Evolutionary conservation across 1,140 invertebrate species (phyloP), one percentile per base, ranked within the genome.

Genomic region (Bursaphelenchus mucronatus): DNA sequence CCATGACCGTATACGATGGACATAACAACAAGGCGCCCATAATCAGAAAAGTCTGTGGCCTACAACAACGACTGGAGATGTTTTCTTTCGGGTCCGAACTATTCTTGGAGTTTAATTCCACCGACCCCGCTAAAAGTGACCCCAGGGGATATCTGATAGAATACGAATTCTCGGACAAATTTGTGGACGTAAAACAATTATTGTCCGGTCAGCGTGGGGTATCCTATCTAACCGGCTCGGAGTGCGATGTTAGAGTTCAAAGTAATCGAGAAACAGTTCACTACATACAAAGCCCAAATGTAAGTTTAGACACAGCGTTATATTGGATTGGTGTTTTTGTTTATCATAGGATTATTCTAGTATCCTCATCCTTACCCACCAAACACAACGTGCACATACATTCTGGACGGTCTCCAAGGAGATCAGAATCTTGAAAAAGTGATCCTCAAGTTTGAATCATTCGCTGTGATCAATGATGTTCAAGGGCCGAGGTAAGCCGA

Each of bases 21-120:
- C 85, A 87, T 58, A 87, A 90, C 77, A 89, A 89, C 82, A 86
- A 87, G 52, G 88, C 88, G 71, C 89, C 91, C 44, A 87, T 92
- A 74, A 95, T 98, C 80, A 91, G 92, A 74, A 95, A 91, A 62
- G 96, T 97, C 83, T 99, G 95, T 84, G 94, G 94, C 68, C 75
- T 81, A 47, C 93, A 96, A 84, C 92, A 95, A 84, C 70, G 66
- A 39, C 59, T 79, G 58, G 77, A 80, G 58, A 55, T 81, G 19
- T 80, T 76, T 58, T 81, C 79, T 11, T 69, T 76, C 43, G 66
- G 69, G 2, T 50, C 63, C n/a, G 51, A 66, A 13, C 50, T 80
- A 45, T 59, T 80, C 39, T 61, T 80, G 30, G 79, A 81, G 52
- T 81, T 80, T 47, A 81, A 81, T 49, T 71, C 77, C 19, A 79